Evolutionary conservation across 2,113 vertebrate species (phyloP), one percentile per base, ranked within the genome.

Genomic region (Oreocharis arfaki): DNA sequence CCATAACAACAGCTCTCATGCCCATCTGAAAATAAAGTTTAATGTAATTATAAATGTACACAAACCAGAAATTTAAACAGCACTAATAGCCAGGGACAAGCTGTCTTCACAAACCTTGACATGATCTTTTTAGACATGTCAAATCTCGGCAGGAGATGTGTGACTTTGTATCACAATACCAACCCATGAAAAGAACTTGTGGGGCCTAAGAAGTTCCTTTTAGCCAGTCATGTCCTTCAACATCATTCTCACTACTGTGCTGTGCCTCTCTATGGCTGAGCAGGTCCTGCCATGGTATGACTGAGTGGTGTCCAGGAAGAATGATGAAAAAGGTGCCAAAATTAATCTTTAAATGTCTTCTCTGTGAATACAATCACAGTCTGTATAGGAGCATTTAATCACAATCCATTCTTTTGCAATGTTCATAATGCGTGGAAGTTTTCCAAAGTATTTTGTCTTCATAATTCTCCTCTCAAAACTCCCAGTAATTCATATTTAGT

Each of bases 251-350:
- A 55, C 17, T 33, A 39, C 26, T 64, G 60, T 1, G 0, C 8
- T 35, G 44, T 75, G 32, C 16, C 61, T 61, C 52, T 61, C 80
- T 47, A 41, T 2, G 15, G 52, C 26, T 67, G 9, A 82, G 6
- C 0, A 0, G 16, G 44, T 55, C 52, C 52, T 3, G 3, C 12
- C 0, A 0, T 11, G 39, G 8, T 33, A 5, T 24, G 23, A 32
- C 5, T 0, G 1, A 50, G 47, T 9, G 24, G 26, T 32, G 39
- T 9, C 55, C 47, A 65, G 33, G 21, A 87, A 93, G 20, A 87
- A 93, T 10, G 30, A 63, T 28, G 39, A 13, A 46, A 69, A 84
- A 76, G 27, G 16, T 57, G 27, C n/a, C 33, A 50, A 57, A 90
- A 80, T 17, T 11, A 44, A 17, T 56, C 53, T 83, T 82, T 55